Percentiles rank a stretch among this genome's conserved stretches.
Conservation (phyloP, 2,888 invertebrate species). For the Heteromurus nitidus region DNA sequence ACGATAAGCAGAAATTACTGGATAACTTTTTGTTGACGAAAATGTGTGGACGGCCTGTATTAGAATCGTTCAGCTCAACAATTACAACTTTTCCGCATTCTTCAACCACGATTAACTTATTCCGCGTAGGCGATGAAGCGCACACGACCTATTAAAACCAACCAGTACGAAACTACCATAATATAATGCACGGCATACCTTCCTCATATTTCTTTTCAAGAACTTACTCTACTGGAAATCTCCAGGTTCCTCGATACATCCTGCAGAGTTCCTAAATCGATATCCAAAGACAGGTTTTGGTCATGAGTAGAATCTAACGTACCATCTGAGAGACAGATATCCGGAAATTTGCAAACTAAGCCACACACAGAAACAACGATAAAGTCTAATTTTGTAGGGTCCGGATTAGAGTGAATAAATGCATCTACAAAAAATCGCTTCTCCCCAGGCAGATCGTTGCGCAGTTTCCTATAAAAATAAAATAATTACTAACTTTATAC, state of each 20-base stretch:
- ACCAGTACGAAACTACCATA: not conserved
- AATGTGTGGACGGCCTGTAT: not conserved
- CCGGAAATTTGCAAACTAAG: conserved; percentile 46
- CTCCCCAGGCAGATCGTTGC: not conserved
- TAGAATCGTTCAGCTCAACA: not conserved
- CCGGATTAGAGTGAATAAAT: conserved; percentile 67
- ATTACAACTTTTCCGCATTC: conserved; percentile 39
- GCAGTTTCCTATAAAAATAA: conserved; percentile 8
- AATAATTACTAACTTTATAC: not conserved
- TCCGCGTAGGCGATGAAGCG: conserved; percentile 56
- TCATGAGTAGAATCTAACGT: conserved; percentile 66
- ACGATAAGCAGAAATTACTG: not conserved
- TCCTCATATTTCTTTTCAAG: not conserved
- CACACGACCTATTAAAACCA: conserved; percentile 53
- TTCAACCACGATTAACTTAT: conserved; percentile 60
- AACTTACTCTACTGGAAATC: conserved; percentile 2
- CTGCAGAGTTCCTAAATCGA: conserved; percentile 66
- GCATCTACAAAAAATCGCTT: conserved; percentile 64
- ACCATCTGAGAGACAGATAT: conserved; percentile 63
- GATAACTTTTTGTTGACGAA: not conserved
- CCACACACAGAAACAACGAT: conserved; percentile 58
- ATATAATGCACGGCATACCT: not conserved
- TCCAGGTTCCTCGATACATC: not conserved
- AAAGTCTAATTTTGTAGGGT: conserved; percentile 68
- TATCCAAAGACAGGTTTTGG: conserved; percentile 64